A percentile compares a stretch with the other conserved stretches of the same genome.
Evolutionary conservation across 2,113 vertebrate genomes (phyloP).

Genomic region (Hemiscyllium ocellatum): DNA sequence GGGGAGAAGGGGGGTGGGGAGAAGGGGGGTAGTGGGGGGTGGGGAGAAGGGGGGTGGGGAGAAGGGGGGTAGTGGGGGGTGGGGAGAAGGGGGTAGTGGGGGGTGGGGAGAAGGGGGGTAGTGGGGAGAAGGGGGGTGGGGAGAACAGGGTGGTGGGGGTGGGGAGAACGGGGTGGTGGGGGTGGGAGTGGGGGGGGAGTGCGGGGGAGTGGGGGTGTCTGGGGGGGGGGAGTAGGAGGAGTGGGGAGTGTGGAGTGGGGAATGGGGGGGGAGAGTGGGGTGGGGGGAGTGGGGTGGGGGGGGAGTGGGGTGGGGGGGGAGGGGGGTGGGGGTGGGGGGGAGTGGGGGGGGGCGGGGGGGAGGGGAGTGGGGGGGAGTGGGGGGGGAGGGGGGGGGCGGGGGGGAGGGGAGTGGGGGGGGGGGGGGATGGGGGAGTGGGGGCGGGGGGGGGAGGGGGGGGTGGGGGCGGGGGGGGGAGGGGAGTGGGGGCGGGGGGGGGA

Average conservation of each 20-base stretch:
- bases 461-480: background rate
- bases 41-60: background rate
- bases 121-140: background rate
- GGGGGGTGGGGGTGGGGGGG: background rate
- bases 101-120: rapidly evolving
- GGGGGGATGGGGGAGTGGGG: background rate
- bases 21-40: background rate
- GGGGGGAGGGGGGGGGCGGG: background rate
- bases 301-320: background rate
- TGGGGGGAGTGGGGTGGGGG: background rate
- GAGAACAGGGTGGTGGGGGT: no score
- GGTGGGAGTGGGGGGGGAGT: background rate
- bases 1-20: background rate
- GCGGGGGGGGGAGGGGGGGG: background rate
- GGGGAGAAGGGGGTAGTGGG: rapidly evolving
- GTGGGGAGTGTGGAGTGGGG: background rate
- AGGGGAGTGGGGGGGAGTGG: background rate
- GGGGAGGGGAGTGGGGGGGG: background rate
- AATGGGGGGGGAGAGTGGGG: no score
- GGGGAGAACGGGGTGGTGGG: no score
- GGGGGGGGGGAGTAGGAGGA: no score
- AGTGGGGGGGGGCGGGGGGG: background rate
- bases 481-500: rapidly evolving
- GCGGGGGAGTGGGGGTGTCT: background rate
- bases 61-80: rapidly evolving